Conservation (phyloP, 2,113 vertebrate species). For the Saguinus imperator region DNA sequence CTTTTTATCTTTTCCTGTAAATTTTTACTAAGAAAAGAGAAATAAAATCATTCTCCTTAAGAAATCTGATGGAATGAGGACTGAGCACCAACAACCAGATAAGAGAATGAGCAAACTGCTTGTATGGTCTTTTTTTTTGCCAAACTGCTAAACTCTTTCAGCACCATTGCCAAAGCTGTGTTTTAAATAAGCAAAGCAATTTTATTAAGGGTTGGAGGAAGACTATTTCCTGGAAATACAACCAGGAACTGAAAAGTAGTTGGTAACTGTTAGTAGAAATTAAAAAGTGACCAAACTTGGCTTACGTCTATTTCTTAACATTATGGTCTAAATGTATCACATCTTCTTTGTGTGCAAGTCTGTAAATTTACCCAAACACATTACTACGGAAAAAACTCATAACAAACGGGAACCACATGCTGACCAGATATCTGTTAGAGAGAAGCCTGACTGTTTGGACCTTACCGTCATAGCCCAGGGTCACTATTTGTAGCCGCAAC, state of each 20-base stretch:
- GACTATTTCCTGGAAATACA: not conserved
- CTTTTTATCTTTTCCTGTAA: slow-evolving; percentile 40
- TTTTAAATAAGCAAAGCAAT: slow-evolving; percentile 47
- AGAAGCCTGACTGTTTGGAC: not conserved
- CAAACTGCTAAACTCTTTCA: not conserved
- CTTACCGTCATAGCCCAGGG: not conserved
- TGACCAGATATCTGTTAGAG: slow-evolving; percentile 9
- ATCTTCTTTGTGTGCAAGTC: not conserved
- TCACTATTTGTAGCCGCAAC: not conserved
- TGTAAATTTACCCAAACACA: slow-evolving; percentile 30
- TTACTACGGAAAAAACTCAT: not conserved
- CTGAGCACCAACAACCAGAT: not conserved
- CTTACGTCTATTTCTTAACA: slow-evolving; percentile 29
- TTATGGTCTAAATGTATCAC: not conserved
- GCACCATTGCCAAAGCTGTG: not conserved
- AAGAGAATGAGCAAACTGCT: slow-evolving; percentile 30
- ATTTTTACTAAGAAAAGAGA: slow-evolving; percentile 50
- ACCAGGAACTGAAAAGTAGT: slow-evolving; percentile 22
- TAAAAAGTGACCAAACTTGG: slow-evolving; percentile 41
- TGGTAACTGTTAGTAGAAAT: slow-evolving; percentile 25
- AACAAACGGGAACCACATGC: not conserved
- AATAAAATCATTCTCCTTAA: slow-evolving; percentile 34
- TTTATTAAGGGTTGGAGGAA: not conserved
- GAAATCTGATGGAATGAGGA: slow-evolving; percentile 17
- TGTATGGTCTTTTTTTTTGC: not conserved